Evolutionary conservation across 2,888 invertebrate species (phyloP), one percentile per base, ranked within the genome.

Genomic region (Agrochola lychnidis): DNA sequence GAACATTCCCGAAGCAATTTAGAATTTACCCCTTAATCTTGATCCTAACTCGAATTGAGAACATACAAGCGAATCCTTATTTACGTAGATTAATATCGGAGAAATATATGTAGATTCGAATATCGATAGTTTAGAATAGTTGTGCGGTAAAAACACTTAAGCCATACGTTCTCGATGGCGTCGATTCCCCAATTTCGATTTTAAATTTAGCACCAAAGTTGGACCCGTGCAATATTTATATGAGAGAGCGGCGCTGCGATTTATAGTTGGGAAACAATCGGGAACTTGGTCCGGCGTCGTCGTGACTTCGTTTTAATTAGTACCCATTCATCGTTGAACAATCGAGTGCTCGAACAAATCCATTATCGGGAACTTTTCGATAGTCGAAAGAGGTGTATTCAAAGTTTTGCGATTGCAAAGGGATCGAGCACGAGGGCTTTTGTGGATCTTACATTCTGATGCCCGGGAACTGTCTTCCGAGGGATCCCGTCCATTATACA

Each of bases 241-340:
- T 95, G 93, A 93, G 94, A 90, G 93, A 92, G 92, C 90, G 88
- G 92, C 88, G 90, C 93, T 90, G 92, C 94, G 95, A 96, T 96
- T 96, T 96, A 95, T 95, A 95, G 95, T 95, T 94, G 85, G 92
- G 93, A 93, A 95, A 96, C 95, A 96, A 95, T 96, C 94, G 94
- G 90, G 91, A 96, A 96, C 93, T 96, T 95, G 93, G 95, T 94
- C 95, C 94, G 90, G 92, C 94, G 89, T 92, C 94, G 95, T 92
- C 94, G 94, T 95, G 96, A 96, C 96, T 96, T 95, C 95, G 94
- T 97, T 97, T 96, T 97, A 97, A 97, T 97, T 97, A 97, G 96
- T 95, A 93, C 95, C 96, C 96, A 96, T 97, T 97, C 96, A 96
- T 96, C 94, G 95, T 91, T 89, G 96, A 96, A 96, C 96, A 96